Conservation (phyloP, 1,140 invertebrate genomes). For the Eumaeus atala region DNA sequence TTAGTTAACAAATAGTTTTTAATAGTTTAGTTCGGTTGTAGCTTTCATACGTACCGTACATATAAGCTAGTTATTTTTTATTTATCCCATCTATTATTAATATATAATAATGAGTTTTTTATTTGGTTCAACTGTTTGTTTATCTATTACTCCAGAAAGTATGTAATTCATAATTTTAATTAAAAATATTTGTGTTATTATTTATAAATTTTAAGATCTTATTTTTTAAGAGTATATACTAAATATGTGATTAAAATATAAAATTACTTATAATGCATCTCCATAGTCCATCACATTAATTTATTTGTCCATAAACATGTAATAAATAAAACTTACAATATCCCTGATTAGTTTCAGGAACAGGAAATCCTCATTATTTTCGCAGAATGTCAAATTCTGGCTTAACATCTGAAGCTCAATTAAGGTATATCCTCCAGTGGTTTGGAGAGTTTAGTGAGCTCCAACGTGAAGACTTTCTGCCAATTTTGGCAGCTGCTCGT, state of each 20-base stretch:
- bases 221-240: too few relatives aligned
- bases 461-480: slow-evolving; percentile 88
- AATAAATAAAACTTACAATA: not conserved
- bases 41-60: not conserved
- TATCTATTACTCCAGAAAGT: slow-evolving; percentile 46
- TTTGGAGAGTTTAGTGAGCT: slow-evolving; percentile 92
- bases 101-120: slow-evolving; percentile 48
- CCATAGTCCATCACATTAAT: too few relatives aligned
- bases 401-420: slow-evolving; percentile 79
- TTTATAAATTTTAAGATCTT: too few relatives aligned
- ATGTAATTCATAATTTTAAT: slow-evolving; percentile 24
- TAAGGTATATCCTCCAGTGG: slow-evolving; percentile 88
- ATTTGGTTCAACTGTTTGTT: slow-evolving; percentile 46
- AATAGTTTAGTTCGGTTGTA: slow-evolving; percentile 33
- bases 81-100: slow-evolving; percentile 12
- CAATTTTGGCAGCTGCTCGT: slow-evolving; percentile 79
- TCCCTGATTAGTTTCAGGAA: slow-evolving; percentile 16
- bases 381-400: slow-evolving; percentile 63
- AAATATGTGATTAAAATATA: too few relatives aligned
- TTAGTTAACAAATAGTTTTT: slow-evolving; percentile 20
- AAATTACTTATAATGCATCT: too few relatives aligned
- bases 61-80: not conserved
- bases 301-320: too few relatives aligned
- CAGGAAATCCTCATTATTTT: slow-evolving; percentile 32
- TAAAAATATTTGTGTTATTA: too few relatives aligned